A percentile compares a stretch with the other conserved stretches of the same genome.
phyloP scores from a whole-genome alignment of 2,888 invertebrate species.

The Synergus gifuensis region DNA sequence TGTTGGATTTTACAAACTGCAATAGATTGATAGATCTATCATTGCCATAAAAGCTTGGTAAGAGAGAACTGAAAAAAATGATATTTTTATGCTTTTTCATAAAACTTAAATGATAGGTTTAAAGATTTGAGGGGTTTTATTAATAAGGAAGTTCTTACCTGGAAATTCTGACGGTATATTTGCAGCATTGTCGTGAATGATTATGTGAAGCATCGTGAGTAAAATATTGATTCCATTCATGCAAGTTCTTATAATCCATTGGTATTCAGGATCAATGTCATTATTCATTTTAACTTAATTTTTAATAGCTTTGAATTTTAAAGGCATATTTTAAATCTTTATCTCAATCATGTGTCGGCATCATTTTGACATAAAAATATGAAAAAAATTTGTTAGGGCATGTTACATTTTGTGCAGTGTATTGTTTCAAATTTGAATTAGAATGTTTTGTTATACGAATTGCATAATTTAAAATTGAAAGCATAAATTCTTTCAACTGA shows the following conservation, averaged over 20 bases:
- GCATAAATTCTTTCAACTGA: too few species aligned
- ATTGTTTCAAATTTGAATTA: neutral
- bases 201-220: constrained; percentile 69
- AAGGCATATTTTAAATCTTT: constrained; percentile 8
- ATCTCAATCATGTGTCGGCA: neutral
- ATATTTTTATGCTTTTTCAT: neutral
- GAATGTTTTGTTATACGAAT: neutral
- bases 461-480: too few species aligned
- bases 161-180: constrained; percentile 58
- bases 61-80: constrained; percentile 54
- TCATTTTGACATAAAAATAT: neutral
- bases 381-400: neutral
- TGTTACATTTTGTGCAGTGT: neutral
- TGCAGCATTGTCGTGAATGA: constrained; percentile 63
- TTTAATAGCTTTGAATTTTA: neutral
- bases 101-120: neutral
- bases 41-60: constrained; percentile 66
- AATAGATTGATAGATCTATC: constrained; percentile 67
- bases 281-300: constrained; percentile 52
- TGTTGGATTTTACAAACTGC: constrained; percentile 56
- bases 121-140: neutral
- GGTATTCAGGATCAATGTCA: constrained; percentile 65
- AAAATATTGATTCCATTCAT: constrained; percentile 68
- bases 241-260: constrained; percentile 68
- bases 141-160: constrained; percentile 59